Conservation (phyloP, 2,797 vertebrate species). For the Pseudochirops corinnae region DNA sequence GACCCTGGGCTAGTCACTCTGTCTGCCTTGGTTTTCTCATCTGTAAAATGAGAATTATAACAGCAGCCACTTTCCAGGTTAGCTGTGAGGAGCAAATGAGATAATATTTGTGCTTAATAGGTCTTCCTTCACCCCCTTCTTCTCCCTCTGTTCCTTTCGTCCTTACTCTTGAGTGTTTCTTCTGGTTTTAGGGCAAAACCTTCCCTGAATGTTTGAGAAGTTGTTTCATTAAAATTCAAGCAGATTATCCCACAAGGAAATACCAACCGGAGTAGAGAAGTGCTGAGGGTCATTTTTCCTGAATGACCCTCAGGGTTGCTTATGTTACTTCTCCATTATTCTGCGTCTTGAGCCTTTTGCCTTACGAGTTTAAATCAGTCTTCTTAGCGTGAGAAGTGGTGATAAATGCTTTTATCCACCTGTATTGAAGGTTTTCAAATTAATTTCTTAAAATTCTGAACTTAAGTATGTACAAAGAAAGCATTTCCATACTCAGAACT, state of each 20-base stretch:
- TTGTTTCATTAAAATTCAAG: neutral
- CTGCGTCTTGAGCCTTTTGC: neutral
- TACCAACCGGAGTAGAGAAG: neutral
- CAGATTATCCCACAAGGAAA: neutral
- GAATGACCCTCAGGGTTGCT: neutral
- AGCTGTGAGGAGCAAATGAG: neutral
- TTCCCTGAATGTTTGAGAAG: constrained; percentile 13
- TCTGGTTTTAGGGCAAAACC: neutral
- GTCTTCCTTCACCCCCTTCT: neutral
- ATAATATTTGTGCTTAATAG: neutral
- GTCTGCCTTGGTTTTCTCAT: neutral
- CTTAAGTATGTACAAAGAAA: neutral
- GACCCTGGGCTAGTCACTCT: neutral
- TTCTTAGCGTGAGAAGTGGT: neutral
- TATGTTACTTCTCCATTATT: neutral
- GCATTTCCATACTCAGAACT: neutral
- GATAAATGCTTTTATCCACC: neutral
- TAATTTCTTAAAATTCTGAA: neutral
- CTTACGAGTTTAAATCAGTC: neutral
- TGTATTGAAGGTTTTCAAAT: neutral
- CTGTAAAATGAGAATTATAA: neutral
- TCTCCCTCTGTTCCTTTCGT: neutral
- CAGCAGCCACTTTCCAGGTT: neutral
- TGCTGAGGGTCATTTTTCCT: neutral
- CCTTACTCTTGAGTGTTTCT: neutral